These are phyloP conservation scores for Congeria kusceri DNA, from an alignment of 2,888 invertebrate genomes.

Conservation along the genomic window DNA sequence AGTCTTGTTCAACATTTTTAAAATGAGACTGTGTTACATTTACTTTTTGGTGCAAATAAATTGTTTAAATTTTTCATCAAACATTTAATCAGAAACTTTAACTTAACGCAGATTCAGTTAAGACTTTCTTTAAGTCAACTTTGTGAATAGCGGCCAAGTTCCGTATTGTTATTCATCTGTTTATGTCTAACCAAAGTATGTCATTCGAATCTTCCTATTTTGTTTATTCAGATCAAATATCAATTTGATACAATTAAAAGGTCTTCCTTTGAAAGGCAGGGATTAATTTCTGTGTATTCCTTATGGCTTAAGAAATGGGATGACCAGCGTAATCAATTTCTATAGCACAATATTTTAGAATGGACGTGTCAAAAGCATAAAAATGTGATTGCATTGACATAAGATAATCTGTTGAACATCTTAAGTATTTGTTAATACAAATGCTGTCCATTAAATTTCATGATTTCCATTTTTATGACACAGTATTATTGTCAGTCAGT, in stretches of 20 bases:
- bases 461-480: constrained; percentile 34
- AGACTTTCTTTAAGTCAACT: no score
- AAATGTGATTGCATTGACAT: constrained; percentile 30
- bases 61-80: no score
- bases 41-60: no score
- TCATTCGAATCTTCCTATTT: constrained; percentile 20
- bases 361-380: constrained; percentile 51
- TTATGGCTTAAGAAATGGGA: constrained; percentile 32
- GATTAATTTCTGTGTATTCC: constrained; percentile 37
- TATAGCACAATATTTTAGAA: constrained; percentile 33
- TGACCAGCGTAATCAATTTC: constrained; percentile 14
- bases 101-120: no score
- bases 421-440: constrained; percentile 45
- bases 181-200: no score
- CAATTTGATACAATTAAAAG: constrained; percentile 23
- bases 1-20: no score
- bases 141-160: no score
- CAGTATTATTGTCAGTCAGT: constrained; percentile 10
- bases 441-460: constrained; percentile 41
- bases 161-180: no score
- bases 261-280: constrained; percentile 17
- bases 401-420: constrained; percentile 43
- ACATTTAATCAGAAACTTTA: no score
- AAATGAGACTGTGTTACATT: no score
- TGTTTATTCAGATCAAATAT: constrained; percentile 32